Percentiles rank a stretch among this genome's conserved stretches.
These are phyloP conservation scores for Pseudorhiza aurosa DNA, from an alignment of 30 jellyfish, hydroid and myxozoan genomes.

Conservation along the genomic window DNA sequence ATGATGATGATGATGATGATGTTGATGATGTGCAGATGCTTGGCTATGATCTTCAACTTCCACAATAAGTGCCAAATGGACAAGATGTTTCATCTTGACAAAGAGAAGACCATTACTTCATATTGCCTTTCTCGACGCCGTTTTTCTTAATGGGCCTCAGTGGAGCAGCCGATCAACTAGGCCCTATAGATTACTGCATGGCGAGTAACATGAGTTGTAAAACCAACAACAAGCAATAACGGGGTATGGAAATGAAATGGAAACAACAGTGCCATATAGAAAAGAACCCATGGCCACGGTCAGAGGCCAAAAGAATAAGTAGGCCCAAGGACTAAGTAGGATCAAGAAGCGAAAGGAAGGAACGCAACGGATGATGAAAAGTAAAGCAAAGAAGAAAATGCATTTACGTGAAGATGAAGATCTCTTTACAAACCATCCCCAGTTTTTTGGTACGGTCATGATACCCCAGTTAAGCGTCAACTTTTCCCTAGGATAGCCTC, in stretches of 20 bases:
- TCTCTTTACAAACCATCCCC: too few species aligned
- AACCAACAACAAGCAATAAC: neutral
- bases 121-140: neutral
- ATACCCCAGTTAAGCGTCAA: too few species aligned
- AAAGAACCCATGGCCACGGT: neutral
- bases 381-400: neutral
- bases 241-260: neutral
- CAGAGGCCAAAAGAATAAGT: too few species aligned
- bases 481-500: too few species aligned
- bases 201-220: neutral
- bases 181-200: neutral
- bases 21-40: slow-evolving; percentile 10
- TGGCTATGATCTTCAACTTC: slow-evolving; percentile 8
- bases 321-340: neutral
- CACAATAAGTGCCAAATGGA: neutral
- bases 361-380: neutral
- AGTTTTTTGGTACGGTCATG: too few species aligned
- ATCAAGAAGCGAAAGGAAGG: neutral
- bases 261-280: neutral
- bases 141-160: neutral
- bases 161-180: slow-evolving; percentile 6
- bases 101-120: neutral
- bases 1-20: slow-evolving; percentile 9
- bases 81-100: neutral
- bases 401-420: too few species aligned